Evolutionary conservation across 2,113 vertebrate genomes (phyloP).

Genomic region (Mormoops blainvillei): DNA sequence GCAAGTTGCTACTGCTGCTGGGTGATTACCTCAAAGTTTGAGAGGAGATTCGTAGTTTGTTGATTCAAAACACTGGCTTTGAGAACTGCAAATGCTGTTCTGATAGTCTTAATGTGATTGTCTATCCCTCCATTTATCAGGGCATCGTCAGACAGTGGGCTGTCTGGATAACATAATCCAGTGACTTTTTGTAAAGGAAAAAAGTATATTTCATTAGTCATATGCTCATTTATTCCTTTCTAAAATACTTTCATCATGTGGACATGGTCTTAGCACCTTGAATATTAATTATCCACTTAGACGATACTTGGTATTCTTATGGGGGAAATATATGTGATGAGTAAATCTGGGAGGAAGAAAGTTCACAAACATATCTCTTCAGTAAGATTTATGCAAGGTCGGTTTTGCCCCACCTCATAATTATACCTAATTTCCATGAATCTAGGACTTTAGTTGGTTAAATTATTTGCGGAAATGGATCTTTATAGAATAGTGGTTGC

Average conservation of each 20-base stretch:
- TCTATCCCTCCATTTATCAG: slow-evolving; percentile 50
- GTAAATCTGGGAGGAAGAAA: background rate
- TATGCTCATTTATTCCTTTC: slow-evolving; percentile 58
- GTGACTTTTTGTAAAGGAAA: slow-evolving; percentile 44
- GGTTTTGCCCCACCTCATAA: background rate
- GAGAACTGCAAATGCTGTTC: slow-evolving; percentile 29
- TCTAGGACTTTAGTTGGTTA: background rate
- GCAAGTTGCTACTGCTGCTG: background rate
- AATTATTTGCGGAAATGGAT: background rate
- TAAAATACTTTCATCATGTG: slow-evolving; percentile 54
- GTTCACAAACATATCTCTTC: background rate
- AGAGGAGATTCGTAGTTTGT: slow-evolving; percentile 38
- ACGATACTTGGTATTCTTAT: slow-evolving; percentile 17
- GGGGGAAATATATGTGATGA: slow-evolving; percentile 5
- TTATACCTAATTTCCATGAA: background rate
- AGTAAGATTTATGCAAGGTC: background rate
- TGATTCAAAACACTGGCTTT: background rate
- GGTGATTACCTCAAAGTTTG: background rate
- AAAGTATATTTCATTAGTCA: slow-evolving; percentile 43
- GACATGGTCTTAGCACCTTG: slow-evolving; percentile 44
- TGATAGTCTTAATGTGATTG: slow-evolving; percentile 33
- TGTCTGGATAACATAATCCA: slow-evolving; percentile 34
- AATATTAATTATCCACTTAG: slow-evolving; percentile 56
- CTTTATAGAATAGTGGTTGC: background rate
- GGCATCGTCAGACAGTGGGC: background rate